These are phyloP conservation scores for Pedetes capensis DNA, from an alignment of 2,113 vertebrate species.

Conservation along the genomic window DNA sequence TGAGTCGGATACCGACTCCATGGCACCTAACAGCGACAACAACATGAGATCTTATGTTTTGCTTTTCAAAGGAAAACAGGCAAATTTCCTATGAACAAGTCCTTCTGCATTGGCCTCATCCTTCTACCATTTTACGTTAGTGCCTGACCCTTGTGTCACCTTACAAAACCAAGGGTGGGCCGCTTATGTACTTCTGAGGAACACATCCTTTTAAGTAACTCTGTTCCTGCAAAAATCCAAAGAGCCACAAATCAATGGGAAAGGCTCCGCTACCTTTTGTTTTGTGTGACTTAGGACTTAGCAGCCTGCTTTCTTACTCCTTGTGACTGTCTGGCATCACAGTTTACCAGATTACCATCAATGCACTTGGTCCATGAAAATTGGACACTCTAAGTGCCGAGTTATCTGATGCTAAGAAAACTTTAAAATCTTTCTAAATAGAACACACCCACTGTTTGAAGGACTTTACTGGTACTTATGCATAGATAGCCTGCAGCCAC, in stretches of 20 bases:
- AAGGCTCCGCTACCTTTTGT: background rate
- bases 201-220: background rate
- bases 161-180: background rate
- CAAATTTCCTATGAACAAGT: conserved; percentile 25
- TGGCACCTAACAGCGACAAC: too few species aligned
- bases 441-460: background rate
- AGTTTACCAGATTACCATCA: background rate
- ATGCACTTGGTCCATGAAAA: background rate
- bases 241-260: background rate
- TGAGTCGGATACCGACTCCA: too few species aligned
- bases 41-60: conserved; percentile 58
- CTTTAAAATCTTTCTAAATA: background rate
- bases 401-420: conserved; percentile 49
- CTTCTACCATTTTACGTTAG: background rate
- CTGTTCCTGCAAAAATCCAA: background rate
- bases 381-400: conserved; percentile 31
- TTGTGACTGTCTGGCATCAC: background rate
- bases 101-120: background rate
- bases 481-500: too few species aligned
- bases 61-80: conserved; percentile 67
- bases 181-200: background rate
- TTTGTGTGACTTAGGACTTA: background rate
- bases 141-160: conserved; percentile 7
- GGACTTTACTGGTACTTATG: conserved; percentile 53
- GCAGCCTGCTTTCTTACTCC: background rate